phyloP scores from a whole-genome alignment of 2,113 vertebrate species.

The Tetraodon nigroviridis region DNA sequence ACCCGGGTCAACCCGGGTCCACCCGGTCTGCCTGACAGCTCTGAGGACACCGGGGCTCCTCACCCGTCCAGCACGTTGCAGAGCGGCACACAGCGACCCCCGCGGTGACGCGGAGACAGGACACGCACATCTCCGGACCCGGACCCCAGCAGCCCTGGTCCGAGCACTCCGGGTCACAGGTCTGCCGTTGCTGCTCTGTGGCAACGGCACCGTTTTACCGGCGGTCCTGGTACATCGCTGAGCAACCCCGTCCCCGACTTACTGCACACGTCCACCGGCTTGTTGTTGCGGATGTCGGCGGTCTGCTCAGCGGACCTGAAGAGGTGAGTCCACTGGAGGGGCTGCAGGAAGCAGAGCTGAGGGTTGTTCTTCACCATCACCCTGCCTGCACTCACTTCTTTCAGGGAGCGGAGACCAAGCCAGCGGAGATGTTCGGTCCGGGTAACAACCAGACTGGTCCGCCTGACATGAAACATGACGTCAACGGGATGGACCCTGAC shows the following conservation, averaged over 20 bases:
- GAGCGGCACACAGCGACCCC: slow-evolving; percentile 77
- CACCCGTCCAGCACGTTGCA: slow-evolving; percentile 86
- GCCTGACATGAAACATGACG: slow-evolving; percentile 1
- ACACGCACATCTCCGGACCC: slow-evolving; percentile 81
- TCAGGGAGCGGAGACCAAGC: slow-evolving; percentile 86
- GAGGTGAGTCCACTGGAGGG: slow-evolving; percentile 77
- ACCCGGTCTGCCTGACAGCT: no score
- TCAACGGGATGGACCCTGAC: neutral
- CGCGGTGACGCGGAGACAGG: slow-evolving; percentile 79
- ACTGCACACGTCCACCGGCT: slow-evolving; percentile 40
- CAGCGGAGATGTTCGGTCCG: slow-evolving; percentile 63
- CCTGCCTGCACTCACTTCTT: slow-evolving; percentile 85
- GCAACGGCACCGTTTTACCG: neutral
- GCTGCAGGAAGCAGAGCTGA: slow-evolving; percentile 77
- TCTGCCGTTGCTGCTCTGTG: slow-evolving; percentile 56
- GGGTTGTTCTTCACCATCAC: slow-evolving; percentile 77
- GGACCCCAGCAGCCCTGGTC: slow-evolving; percentile 89
- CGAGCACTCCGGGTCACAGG: slow-evolving; percentile 80
- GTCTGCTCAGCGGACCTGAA: slow-evolving; percentile 61
- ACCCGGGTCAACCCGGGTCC: no score
- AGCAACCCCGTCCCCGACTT: slow-evolving; percentile 7
- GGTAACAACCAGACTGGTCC: slow-evolving; percentile 73
- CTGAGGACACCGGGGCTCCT: slow-evolving; percentile 20
- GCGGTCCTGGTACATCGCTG: neutral
- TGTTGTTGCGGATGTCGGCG: neutral